Evolutionary conservation across 2,888 invertebrate genomes (phyloP).

Genomic region (Panopea generosa): DNA sequence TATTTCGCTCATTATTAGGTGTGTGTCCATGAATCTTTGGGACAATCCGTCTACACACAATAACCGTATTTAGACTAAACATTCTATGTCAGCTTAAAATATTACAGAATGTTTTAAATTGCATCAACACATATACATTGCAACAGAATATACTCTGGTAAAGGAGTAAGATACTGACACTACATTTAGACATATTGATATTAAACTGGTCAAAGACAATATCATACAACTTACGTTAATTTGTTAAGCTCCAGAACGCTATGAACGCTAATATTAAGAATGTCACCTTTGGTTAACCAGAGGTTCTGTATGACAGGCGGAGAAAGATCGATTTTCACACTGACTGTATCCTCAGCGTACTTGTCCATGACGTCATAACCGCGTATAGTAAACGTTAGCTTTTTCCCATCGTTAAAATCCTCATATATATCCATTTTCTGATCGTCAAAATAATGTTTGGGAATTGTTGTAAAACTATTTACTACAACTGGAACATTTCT

Average conservation of each 20-base stretch:
- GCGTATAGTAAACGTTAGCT: conserved; percentile 44
- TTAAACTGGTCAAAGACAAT: neutral
- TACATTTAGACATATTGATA: too few species aligned
- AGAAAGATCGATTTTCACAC: conserved; percentile 51
- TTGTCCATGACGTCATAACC: conserved; percentile 55
- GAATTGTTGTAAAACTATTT: conserved; percentile 22
- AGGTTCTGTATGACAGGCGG: conserved; percentile 60
- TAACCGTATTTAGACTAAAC: neutral
- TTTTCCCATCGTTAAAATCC: conserved; percentile 50
- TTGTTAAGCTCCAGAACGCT: conserved; percentile 54
- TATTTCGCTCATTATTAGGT: too few species aligned
- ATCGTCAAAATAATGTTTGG: conserved; percentile 27
- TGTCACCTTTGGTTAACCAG: conserved; percentile 64
- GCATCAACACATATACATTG: neutral
- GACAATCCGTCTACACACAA: too few species aligned
- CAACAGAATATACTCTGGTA: neutral
- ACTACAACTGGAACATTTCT: neutral
- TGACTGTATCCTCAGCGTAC: conserved; percentile 51
- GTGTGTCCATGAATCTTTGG: too few species aligned
- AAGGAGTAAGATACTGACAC: too few species aligned
- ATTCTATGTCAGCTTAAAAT: neutral
- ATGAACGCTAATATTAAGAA: conserved; percentile 64
- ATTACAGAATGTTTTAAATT: neutral
- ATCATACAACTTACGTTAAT: conserved; percentile 54
- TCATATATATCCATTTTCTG: conserved; percentile 23